phyloP scores from a whole-genome alignment of 2,888 invertebrate species.

The Diarsia mendica region DNA sequence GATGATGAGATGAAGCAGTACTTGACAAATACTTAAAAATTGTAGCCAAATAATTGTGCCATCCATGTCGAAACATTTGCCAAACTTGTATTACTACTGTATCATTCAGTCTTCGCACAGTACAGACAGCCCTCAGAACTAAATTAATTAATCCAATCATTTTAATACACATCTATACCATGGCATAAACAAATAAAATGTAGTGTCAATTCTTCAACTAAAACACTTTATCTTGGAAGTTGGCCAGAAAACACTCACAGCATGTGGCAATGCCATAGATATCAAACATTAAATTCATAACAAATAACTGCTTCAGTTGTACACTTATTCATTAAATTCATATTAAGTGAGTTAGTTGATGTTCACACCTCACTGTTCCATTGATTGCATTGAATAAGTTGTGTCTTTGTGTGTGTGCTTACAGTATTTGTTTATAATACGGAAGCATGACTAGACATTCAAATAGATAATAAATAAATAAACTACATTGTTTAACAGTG shows the following conservation, averaged over 20 bases:
- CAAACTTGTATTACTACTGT: neutral
- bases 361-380: slow-evolving; percentile 25
- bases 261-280: slow-evolving; percentile 65
- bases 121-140: neutral
- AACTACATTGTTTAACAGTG: slow-evolving; percentile 4
- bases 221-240: slow-evolving; percentile 76
- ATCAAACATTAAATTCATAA: slow-evolving; percentile 63
- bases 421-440: slow-evolving; percentile 5
- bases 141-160: slow-evolving; percentile 18
- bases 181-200: slow-evolving; percentile 67
- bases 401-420: slow-evolving; percentile 6
- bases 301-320: slow-evolving; percentile 31
- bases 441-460: too few relatives aligned
- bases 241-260: slow-evolving; percentile 75
- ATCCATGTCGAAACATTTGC: neutral
- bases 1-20: neutral
- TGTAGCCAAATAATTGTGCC: neutral
- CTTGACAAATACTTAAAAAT: neutral
- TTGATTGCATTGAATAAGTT: slow-evolving; percentile 21
- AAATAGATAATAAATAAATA: neutral
- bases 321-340: slow-evolving; percentile 37
- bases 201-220: slow-evolving; percentile 70
- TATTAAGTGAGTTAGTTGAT: neutral
- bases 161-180: slow-evolving; percentile 11
- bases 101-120: neutral